These are phyloP conservation scores for Cyanoderma ruficeps DNA, from an alignment of 2,113 vertebrate genomes.

Conservation along the genomic window DNA sequence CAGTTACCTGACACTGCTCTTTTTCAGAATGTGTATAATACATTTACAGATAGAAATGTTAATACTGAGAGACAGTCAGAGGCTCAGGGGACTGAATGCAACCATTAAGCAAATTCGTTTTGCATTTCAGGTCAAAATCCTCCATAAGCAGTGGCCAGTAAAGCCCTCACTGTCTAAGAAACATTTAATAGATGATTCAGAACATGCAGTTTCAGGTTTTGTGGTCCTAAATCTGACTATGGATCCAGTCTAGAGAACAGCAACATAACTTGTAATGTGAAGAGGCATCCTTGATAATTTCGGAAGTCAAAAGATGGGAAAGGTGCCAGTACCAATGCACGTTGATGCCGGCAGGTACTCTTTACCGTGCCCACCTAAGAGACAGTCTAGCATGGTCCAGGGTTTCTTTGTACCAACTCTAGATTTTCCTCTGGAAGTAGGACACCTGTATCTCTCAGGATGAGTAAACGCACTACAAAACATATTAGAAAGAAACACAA, in stretches of 20 bases:
- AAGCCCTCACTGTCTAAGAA: background rate
- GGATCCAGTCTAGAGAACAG: background rate
- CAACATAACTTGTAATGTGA: background rate
- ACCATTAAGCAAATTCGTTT: background rate
- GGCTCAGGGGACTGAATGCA: background rate
- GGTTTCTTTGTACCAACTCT: background rate
- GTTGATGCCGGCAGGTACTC: background rate
- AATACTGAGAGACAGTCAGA: background rate
- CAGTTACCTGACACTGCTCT: background rate
- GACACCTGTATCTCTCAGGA: background rate
- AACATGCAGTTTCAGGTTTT: background rate
- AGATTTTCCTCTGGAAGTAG: background rate
- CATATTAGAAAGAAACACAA: background rate
- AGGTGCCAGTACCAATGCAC: background rate
- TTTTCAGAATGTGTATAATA: background rate
- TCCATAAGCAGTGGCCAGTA: background rate
- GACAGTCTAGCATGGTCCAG: background rate
- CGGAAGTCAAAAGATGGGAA: background rate
- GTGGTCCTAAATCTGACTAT: background rate
- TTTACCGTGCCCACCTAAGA: background rate
- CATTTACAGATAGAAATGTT: background rate
- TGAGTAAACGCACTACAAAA: background rate
- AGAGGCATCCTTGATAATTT: background rate
- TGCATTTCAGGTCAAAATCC: background rate
- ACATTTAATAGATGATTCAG: background rate